These are phyloP conservation scores for Pterocles burchelli DNA, from an alignment of 2,113 vertebrate species.

Conservation along the genomic window DNA sequence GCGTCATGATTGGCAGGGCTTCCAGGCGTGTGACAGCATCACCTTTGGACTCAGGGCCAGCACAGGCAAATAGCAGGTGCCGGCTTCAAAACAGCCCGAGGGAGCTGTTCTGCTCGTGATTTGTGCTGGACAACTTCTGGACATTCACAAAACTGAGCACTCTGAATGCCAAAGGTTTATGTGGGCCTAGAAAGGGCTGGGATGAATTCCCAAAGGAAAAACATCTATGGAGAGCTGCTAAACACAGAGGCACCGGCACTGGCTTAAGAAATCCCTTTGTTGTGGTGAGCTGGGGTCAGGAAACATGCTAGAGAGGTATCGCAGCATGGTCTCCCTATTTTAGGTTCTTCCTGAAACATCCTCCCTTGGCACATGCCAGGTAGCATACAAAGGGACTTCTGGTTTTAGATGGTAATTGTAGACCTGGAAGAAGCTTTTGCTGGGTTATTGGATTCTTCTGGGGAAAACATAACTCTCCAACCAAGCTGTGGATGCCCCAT, in stretches of 20 bases:
- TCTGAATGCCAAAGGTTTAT: neutral
- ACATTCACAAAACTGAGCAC: neutral
- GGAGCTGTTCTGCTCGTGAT: neutral
- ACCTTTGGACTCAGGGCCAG: neutral
- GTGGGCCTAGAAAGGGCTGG: neutral
- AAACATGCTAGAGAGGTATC: neutral
- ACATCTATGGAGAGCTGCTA: neutral
- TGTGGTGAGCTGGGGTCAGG: neutral
- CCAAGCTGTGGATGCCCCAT: neutral
- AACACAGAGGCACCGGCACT: fast-evolving
- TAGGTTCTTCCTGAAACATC: neutral
- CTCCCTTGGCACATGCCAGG: neutral
- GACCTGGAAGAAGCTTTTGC: neutral
- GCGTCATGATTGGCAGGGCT: neutral
- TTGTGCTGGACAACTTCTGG: neutral
- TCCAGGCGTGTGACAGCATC: neutral
- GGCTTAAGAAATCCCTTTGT: neutral
- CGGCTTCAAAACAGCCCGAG: neutral
- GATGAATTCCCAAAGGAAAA: neutral
- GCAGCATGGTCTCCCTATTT: fast-evolving
- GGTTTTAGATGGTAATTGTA: neutral
- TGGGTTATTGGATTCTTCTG: neutral
- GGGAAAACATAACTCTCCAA: neutral
- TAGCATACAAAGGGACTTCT: neutral
- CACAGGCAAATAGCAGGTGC: neutral